These are phyloP conservation scores for Myotis planiceps DNA, from an alignment of 2,797 vertebrate species.

Conservation along the genomic window DNA sequence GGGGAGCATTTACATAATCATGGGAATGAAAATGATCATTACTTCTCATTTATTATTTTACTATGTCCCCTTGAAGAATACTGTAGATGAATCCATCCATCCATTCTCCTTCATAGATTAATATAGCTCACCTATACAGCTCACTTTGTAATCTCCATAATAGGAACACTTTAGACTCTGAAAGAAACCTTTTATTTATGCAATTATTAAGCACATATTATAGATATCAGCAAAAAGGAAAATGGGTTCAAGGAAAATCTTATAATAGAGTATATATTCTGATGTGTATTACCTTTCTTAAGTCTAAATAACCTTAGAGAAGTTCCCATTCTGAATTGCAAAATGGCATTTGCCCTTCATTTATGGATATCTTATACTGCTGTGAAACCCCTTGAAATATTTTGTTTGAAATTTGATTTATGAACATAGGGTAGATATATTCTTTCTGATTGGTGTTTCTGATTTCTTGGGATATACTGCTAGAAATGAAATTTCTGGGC, in stretches of 20 bases:
- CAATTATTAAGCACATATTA: conserved; percentile 33
- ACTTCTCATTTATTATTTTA: conserved; percentile 41
- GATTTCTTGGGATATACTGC: too few species aligned
- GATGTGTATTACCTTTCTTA: background rate
- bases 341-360: background rate
- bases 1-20: conserved; percentile 38
- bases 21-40: conserved; percentile 7
- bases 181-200: background rate
- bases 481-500: too few species aligned
- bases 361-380: background rate
- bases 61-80: conserved; percentile 50
- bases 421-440: too few species aligned
- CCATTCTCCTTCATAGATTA: background rate
- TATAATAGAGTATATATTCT: background rate
- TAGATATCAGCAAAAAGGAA: background rate
- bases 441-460: too few species aligned
- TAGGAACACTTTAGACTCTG: background rate
- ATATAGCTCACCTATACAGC: background rate
- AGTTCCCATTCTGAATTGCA: background rate
- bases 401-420: background rate
- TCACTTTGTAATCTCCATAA: conserved; percentile 26
- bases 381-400: background rate
- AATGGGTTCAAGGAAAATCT: background rate
- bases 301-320: background rate
- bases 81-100: conserved; percentile 38